Base-by-base conservation (phyloP, 1,140 invertebrate species). In the Drosophila pachea region DNA sequence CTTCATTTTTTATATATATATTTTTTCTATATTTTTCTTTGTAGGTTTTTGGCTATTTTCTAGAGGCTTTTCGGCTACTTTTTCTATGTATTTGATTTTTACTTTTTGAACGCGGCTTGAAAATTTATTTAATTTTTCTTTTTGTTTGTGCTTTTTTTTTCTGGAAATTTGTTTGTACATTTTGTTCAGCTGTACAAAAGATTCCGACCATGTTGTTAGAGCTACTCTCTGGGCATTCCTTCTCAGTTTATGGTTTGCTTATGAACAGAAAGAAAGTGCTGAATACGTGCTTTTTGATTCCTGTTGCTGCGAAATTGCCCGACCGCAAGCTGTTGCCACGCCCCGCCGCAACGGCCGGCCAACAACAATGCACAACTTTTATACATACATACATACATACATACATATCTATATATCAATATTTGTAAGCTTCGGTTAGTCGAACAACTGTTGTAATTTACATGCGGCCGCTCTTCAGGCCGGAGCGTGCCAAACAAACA, bases 381-480 rank as follows among this genome's bases (percentile, higher is more conserved):
- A 7, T 7, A 14, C 12, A 12, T 12, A 6, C 6, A 43, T 7
- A 43, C 12, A 43, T 43, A 43, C 12, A 14, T 43, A 43, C 0
- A 43, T 7, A 73, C 55, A 68, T 76, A 76, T 76, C 73, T 79
- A 76, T 84, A 38, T 56, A 83, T 84, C 78, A 83, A 83, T 83
- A 79, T 83, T 79, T 84, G 78, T 69, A 67, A 76, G 72, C 76
- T 61, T 31, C 73, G 56, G 76, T 73, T 79, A 62, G 63, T 70
- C 54, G 47, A 67, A 64, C 74, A 78, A 83, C 71, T 74, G 78
- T 66, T 75, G 75, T 76, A 79, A 83, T 84, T 84, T 83, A 73
- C 75, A 78, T 84, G 55, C 31, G 6, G 38, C 11, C 29, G 22
- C 7, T 50, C 31, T 9, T 50, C 35, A 42, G 8, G 16, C 14